Conservation (phyloP, 2,113 vertebrate species). For the Misgurnus anguillicaudatus region DNA sequence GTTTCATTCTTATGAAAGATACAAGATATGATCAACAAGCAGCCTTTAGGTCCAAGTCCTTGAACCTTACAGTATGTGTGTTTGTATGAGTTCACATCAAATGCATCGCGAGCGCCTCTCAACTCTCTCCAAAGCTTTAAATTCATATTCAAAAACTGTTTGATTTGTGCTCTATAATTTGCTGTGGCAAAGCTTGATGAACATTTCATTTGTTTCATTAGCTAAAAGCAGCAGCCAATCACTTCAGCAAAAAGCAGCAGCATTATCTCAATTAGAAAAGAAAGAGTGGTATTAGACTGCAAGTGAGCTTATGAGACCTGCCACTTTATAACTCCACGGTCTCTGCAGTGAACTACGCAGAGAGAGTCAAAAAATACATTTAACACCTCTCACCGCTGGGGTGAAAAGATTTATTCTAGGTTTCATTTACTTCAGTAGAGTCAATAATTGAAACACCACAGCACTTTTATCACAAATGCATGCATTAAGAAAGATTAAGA, state of each 20-base stretch:
- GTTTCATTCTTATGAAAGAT: slow-evolving; percentile 13
- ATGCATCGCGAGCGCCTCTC: neutral
- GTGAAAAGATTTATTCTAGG: slow-evolving; percentile 8
- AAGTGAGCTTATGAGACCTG: neutral
- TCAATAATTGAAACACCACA: neutral
- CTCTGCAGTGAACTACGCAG: neutral
- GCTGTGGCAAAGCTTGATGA: slow-evolving; percentile 1
- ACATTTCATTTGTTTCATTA: slow-evolving; percentile 42
- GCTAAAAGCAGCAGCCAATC: slow-evolving; percentile 36
- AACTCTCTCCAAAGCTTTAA: slow-evolving; percentile 31
- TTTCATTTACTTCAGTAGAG: neutral
- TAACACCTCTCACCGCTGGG: neutral
- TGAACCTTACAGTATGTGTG: neutral
- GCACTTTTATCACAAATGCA: neutral
- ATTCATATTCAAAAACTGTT: slow-evolving; percentile 34
- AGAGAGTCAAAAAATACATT: neutral
- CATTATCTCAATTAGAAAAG: slow-evolving; percentile 25
- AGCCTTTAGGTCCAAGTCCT: slow-evolving; percentile 16
- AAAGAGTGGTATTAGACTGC: slow-evolving; percentile 4
- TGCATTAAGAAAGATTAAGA: neutral
- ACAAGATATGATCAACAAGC: neutral
- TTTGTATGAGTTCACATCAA: slow-evolving; percentile 3
- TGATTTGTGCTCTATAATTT: slow-evolving; percentile 16
- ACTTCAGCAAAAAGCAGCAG: slow-evolving; percentile 32
- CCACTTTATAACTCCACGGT: slow-evolving; percentile 1